Percentiles rank a stretch among this genome's conserved stretches.
These are phyloP conservation scores for Amblyteles armatorius DNA, from an alignment of 2,888 invertebrate genomes.

Conservation along the genomic window DNA sequence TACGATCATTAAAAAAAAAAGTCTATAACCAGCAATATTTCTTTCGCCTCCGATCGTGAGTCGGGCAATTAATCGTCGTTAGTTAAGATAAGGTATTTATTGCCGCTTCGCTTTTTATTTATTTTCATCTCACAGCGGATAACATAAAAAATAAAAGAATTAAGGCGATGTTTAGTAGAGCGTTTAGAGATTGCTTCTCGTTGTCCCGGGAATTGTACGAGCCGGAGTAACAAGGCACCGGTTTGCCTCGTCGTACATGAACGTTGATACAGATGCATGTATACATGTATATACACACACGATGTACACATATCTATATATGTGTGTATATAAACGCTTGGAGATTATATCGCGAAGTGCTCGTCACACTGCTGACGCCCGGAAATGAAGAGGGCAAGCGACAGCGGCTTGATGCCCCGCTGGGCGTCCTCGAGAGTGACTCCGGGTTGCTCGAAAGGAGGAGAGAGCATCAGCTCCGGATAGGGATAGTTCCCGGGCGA, in stretches of 20 bases:
- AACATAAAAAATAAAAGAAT: constrained; percentile 3
- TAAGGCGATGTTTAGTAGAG: constrained; percentile 8
- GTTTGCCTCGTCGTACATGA: constrained; percentile 28
- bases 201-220: constrained; percentile 26
- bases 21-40: not conserved
- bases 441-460: constrained; percentile 39
- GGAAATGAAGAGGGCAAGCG: constrained; percentile 68
- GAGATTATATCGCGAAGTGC: constrained; percentile 65
- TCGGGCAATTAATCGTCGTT: not conserved
- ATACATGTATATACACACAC: constrained; percentile 16
- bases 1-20: not conserved
- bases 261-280: constrained; percentile 8
- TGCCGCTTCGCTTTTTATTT: not conserved
- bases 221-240: constrained; percentile 39
- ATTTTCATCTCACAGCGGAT: not conserved
- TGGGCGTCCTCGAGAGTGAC: constrained; percentile 56
- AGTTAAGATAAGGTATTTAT: not conserved
- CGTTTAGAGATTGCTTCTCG: constrained; percentile 18
- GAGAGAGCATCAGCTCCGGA: constrained; percentile 4
- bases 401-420: constrained; percentile 48
- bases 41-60: not conserved
- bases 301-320: not conserved
- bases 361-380: constrained; percentile 67
- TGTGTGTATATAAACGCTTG: constrained; percentile 15
- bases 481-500: constrained; percentile 24